Evolutionary conservation across 2,888 invertebrate species (phyloP), one percentile per base, ranked within the genome.

Genomic region (Gryllus longicercus): DNA sequence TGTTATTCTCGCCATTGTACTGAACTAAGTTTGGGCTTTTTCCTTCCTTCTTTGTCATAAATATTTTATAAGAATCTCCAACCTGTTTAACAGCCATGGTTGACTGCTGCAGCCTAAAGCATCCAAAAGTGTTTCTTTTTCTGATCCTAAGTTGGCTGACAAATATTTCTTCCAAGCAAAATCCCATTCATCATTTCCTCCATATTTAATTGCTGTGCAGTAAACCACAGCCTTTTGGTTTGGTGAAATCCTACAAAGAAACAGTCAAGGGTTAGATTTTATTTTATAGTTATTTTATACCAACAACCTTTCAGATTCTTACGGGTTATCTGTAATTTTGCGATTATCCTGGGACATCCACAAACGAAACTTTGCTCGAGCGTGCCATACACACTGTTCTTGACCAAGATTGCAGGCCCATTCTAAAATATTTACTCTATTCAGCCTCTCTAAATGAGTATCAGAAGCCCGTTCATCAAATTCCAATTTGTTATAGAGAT

Each of bases 181-280:
- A 81, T 92, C 88, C 93, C 93, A 94, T 86, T 93, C 93, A 12
- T 87, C 88, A 82, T 89, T 89, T 1, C 90, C 90, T 0, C 93
- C 93, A 83, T 91, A 88, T 63, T 90, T 88, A 74, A 93, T 87
- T 0, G 91, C 92, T 3, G 91, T 90, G 84, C 94, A 93, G 85
- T 93, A 93, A 63, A 93, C 91, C 11, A 90, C 88, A 4, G 88
- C 86, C 82, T 91, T 90, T 50, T 93, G 85, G 85, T 92, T 91
- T 14, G 91, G 90, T 74, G 91, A 89, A 80, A 94, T 90, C 78
- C 91, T 92, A 83, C 78, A 86, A 86, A 38, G 38, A 38, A 38
- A 38, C 25, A 25, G 38, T 8, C 38, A 38, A 5, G 8, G 38
- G 38, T 38, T 38, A 38, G 38, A 38, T 38, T 38, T 38, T 38